These are phyloP conservation scores for Thripadectes ignobilis DNA, from an alignment of 2,797 vertebrate species.

Conservation along the genomic window DNA sequence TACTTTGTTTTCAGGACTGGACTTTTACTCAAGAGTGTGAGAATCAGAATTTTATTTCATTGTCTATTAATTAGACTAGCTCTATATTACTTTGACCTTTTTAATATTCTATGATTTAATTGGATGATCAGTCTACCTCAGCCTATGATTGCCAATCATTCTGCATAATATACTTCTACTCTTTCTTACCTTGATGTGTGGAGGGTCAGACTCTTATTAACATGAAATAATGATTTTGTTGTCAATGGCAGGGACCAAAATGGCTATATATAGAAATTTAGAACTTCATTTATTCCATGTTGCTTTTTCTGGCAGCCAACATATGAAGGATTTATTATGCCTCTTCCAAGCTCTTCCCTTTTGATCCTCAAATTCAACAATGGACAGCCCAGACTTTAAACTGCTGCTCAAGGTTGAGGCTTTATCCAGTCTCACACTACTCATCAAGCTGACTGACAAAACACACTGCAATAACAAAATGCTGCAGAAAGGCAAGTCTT, in stretches of 20 bases:
- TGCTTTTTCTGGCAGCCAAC: background rate
- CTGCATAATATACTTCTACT: slow-evolving; percentile 62
- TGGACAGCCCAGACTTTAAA: background rate
- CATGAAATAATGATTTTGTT: slow-evolving; percentile 13
- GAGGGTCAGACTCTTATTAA: slow-evolving; percentile 21
- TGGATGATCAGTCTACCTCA: slow-evolving; percentile 75
- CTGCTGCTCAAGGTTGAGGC: background rate
- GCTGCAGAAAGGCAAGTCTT: background rate
- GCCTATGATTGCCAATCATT: slow-evolving; percentile 68
- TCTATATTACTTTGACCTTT: slow-evolving; percentile 82
- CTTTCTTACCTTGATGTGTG: background rate
- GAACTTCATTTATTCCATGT: background rate
- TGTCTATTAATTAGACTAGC: slow-evolving; percentile 76
- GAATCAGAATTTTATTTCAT: slow-evolving; percentile 78
- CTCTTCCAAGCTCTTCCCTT: background rate
- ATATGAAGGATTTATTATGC: background rate
- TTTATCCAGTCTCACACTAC: background rate
- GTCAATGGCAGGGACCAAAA: background rate
- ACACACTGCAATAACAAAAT: background rate
- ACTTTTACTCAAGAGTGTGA: slow-evolving; percentile 36
- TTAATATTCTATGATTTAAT: slow-evolving; percentile 81
- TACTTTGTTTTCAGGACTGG: slow-evolving; percentile 45
- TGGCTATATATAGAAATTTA: background rate
- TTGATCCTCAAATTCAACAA: background rate
- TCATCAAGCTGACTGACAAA: background rate